Percentiles rank a stretch among this genome's conserved stretches.
Evolutionary conservation across 2,888 invertebrate genomes (phyloP).

Genomic region (Dione juno): DNA sequence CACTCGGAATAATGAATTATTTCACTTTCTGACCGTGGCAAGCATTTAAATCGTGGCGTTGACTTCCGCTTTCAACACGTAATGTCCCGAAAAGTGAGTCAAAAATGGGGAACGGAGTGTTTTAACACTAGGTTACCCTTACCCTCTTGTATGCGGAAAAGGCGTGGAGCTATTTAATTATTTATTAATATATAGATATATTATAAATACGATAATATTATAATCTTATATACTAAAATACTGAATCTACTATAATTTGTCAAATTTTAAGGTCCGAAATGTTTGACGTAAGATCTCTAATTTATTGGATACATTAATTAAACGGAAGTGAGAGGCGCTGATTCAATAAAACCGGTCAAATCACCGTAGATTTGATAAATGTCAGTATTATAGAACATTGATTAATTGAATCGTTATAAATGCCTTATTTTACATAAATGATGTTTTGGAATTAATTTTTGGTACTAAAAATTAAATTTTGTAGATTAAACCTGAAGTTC

Average conservation of each 20-base stretch:
- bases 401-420: conserved; percentile 3
- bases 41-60: too few species aligned
- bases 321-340: conserved; percentile 28
- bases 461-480: neutral
- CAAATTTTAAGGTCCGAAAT: neutral
- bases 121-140: too few species aligned
- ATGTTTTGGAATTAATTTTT: neutral
- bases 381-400: neutral
- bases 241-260: neutral
- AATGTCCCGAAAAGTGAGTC: too few species aligned
- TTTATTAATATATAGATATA: too few species aligned
- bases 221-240: too few species aligned
- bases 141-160: neutral
- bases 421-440: neutral
- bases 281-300: neutral
- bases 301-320: conserved; percentile 16
- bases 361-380: conserved; percentile 18
- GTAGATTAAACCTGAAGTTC: neutral
- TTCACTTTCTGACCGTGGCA: too few species aligned
- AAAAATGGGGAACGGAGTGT: too few species aligned
- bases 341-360: neutral
- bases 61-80: too few species aligned
- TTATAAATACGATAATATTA: too few species aligned
- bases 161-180: neutral
- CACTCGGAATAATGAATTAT: too few species aligned